phyloP scores from a whole-genome alignment of 2,113 vertebrate genomes.

The Pteronura brasiliensis region DNA sequence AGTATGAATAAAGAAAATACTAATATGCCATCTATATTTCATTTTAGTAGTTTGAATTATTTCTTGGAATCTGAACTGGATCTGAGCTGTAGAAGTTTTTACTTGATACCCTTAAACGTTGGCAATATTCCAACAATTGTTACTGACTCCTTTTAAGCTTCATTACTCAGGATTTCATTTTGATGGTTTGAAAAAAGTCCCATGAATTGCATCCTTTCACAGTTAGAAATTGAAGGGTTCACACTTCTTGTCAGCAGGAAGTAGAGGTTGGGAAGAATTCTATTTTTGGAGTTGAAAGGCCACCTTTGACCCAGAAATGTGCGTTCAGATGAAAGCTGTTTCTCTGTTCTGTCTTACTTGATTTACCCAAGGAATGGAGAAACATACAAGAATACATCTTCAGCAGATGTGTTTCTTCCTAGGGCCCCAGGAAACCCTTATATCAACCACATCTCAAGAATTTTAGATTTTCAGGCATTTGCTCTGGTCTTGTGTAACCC shows the following conservation, averaged over 20 bases:
- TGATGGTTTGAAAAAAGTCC: not conserved
- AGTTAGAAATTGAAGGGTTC: constrained; percentile 51
- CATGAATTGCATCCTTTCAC: constrained; percentile 69
- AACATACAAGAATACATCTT: not conserved
- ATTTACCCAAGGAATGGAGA: constrained; percentile 52
- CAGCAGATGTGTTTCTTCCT: not conserved
- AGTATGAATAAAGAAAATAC: constrained; percentile 20
- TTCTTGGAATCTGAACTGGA: constrained; percentile 38
- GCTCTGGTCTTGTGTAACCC: not conserved
- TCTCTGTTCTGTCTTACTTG: constrained; percentile 59
- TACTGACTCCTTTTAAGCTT: constrained; percentile 33
- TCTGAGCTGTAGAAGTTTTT: constrained; percentile 8
- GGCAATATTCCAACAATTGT: constrained; percentile 47
- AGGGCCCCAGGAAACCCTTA: not conserved
- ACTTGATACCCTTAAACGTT: not conserved
- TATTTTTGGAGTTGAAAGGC: constrained; percentile 73
- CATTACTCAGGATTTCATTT: constrained; percentile 47
- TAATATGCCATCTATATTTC: not conserved
- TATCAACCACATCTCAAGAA: not conserved
- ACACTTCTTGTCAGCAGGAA: constrained; percentile 72
- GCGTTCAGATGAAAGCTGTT: constrained; percentile 20
- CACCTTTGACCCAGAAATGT: constrained; percentile 73
- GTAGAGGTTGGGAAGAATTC: constrained; percentile 59
- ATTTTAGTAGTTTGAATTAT: not conserved
- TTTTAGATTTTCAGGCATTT: constrained; percentile 28